Base-by-base conservation (phyloP, 2,797 vertebrate species). In the Phaenicophaeus curvirostris region DNA sequence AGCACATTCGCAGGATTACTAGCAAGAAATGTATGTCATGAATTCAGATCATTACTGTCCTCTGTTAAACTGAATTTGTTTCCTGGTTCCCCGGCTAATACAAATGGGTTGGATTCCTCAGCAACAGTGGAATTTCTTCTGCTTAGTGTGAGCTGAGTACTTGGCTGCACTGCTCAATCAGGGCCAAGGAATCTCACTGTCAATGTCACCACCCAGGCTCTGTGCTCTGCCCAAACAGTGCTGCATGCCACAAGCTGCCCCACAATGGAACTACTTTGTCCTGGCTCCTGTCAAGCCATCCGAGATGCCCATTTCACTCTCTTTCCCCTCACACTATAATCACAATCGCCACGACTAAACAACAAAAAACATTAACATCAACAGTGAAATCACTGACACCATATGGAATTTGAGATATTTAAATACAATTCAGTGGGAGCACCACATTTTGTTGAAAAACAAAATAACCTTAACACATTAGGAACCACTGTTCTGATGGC, bases 121-220 rank as follows among this genome's bases (percentile, higher is more conserved):
- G 50, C 28, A 48, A 6, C 0, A 44, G 21, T 9, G 8, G 35
- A 46, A 53, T 15, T 15, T 13, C 13, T 71, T 50, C 25, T 33
- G 19, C 31, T 67, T 2, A 1, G 46, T 41, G 33, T 28, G 37
- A 81, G 25, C 13, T 44, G 24, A 87, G 16, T 28, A 74, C 0
- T 0, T 30, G 33, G 25, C 30, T 2, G 0, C 58, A 20, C 9
- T 57, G 62, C 15, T 75, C 4, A 1, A 23, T 37, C 37, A 53
- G 11, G 54, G 17, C 18, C 48, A 54, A 41, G 7, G 6, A 68
- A n/a, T 50, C 28, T 53, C 67, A 51, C 28, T 21, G 27, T 17
- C 35, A 55, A 2, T 0, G 0, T 21, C 17, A 68, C 42, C 21
- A 25, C 51, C 25, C 62, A 50, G n/a, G 5, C 50, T 73, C 65